Percentiles rank a stretch among this genome's conserved stretches.
phyloP scores from a whole-genome alignment of 2,113 vertebrate species.

The Lagopus leucura region DNA sequence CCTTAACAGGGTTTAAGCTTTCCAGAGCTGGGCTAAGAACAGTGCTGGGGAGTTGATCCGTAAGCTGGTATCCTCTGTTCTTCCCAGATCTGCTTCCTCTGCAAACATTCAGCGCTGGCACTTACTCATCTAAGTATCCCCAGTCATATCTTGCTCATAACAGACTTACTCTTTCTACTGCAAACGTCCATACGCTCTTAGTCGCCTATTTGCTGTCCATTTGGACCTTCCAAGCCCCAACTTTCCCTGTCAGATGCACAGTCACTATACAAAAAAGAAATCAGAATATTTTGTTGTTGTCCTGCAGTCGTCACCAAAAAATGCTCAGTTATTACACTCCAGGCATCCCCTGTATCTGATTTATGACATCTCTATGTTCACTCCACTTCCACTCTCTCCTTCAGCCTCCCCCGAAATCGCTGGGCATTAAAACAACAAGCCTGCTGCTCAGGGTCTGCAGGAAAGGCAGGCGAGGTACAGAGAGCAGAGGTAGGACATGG shows the following conservation, averaged over 20 bases:
- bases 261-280: neutral
- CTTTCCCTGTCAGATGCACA: neutral
- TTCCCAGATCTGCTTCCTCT: slow-evolving; percentile 20
- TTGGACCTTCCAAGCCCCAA: neutral
- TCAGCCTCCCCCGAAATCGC: neutral
- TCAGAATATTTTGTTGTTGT: neutral
- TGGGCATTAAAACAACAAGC: neutral
- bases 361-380: neutral
- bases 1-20: neutral
- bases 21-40: neutral
- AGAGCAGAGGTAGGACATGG: neutral
- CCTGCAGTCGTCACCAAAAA: neutral
- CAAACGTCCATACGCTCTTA: neutral
- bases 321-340: neutral
- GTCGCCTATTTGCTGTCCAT: neutral
- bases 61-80: slow-evolving; percentile 8
- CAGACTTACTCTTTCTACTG: neutral
- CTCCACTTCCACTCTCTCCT: neutral
- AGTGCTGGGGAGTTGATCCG: neutral
- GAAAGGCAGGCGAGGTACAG: neutral
- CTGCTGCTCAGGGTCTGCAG: neutral
- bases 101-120: neutral
- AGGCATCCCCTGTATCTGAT: neutral
- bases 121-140: neutral
- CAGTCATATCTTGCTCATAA: neutral